Base-by-base conservation (phyloP, 2,888 invertebrate genomes). In the Leucoma salicis region DNA sequence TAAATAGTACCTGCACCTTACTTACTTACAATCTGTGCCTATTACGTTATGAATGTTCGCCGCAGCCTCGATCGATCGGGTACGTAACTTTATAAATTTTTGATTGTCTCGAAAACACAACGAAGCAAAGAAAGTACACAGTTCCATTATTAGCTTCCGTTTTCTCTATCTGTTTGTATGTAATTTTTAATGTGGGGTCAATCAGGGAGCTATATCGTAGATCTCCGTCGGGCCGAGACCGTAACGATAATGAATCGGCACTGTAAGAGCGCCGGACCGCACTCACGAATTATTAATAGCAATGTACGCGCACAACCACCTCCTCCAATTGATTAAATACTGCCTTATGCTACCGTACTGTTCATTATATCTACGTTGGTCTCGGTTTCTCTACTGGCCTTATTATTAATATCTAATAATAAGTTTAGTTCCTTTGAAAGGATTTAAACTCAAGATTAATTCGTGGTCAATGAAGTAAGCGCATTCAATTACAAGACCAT, bases 151-250 rank as follows among this genome's bases (percentile, higher is more conserved):
- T 78, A 80, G 78, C 74, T 74, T 67, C 72, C 70, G 61, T 66
- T 76, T 77, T 67, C 75, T 77, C 70, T 74, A 74, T 80, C 70
- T 77, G 75, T 78, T 83, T 81, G 84, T 85, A 79, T 82, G 89
- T 90, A 89, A 89, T 90, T 90, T 89, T 90, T 88, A 89, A 90
- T 89, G 88, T 68, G 80, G 87, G 88, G 88, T 90, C 90, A 90
- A 90, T 90, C 90, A 86, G 82, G 77, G 79, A 80, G 83, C 82
- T 81, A 79, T 86, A 80, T 78, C 86, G 86, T 89, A 87, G 78
- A 84, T 88, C 88, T 84, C 83, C 78, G 82, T 85, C 78, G 77
- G 73, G 67, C 73, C 74, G 74, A 71, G 79, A 69, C 80, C 77
- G 82, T 87, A 87, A 86, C 84, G 74, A 86, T 88, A 89, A 89